These are phyloP conservation scores for Dynastes tityus DNA, from an alignment of 2,888 invertebrate species.

Conservation along the genomic window DNA sequence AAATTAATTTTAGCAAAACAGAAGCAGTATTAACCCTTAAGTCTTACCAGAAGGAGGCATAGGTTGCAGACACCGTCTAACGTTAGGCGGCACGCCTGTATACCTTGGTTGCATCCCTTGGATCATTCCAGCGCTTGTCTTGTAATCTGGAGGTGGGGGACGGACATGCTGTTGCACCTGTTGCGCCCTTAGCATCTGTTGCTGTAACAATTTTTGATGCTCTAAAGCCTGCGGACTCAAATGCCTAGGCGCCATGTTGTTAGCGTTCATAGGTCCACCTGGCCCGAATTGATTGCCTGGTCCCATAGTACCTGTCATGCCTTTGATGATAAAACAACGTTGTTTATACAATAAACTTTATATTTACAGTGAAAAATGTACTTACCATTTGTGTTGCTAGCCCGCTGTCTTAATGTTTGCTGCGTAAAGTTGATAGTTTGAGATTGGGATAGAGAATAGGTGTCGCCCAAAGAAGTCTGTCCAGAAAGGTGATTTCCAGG, in stretches of 20 bases:
- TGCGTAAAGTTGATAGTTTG: constrained; percentile 91
- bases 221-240: constrained; percentile 65
- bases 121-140: constrained; percentile 76
- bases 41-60: constrained; percentile 79
- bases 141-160: constrained; percentile 91
- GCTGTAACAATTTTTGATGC: constrained; percentile 68
- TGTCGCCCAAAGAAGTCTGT: constrained; percentile 70
- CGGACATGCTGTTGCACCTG: constrained; percentile 71
- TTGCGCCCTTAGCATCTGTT: constrained; percentile 76
- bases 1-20: not conserved
- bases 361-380: not conserved
- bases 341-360: no score
- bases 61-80: constrained; percentile 78
- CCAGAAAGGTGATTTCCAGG: constrained; percentile 63
- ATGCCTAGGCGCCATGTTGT: constrained; percentile 57
- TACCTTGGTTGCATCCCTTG: constrained; percentile 67
- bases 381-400: constrained; percentile 65
- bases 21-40: not conserved
- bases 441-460: constrained; percentile 85
- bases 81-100: constrained; percentile 69
- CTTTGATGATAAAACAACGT: constrained; percentile 42
- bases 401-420: constrained; percentile 77
- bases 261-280: constrained; percentile 52
- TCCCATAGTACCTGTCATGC: constrained; percentile 58
- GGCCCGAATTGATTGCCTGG: constrained; percentile 52